phyloP scores from a whole-genome alignment of 2,113 vertebrate genomes.

The Pangasianodon hypophthalmus region DNA sequence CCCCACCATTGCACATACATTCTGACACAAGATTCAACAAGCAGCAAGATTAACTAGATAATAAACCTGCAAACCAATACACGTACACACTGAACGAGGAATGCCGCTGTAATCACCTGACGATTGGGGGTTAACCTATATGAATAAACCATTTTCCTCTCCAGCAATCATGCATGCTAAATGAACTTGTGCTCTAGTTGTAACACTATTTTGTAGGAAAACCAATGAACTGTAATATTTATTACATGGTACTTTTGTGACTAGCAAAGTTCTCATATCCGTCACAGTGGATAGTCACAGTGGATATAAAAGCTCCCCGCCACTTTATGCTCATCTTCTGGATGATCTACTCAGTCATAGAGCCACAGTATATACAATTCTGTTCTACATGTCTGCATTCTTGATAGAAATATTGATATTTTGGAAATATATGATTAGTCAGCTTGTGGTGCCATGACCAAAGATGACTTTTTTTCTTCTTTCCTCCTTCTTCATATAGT shows the following conservation, averaged over 20 bases:
- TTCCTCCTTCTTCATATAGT: not conserved
- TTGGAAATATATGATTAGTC: not conserved
- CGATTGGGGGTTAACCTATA: not conserved
- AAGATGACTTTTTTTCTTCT: no score
- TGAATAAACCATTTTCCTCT: not conserved
- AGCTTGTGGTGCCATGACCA: not conserved
- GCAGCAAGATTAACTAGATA: not conserved
- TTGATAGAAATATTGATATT: not conserved
- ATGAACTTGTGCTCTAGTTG: not conserved
- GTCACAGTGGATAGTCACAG: not conserved
- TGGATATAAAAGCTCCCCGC: not conserved
- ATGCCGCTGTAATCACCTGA: not conserved
- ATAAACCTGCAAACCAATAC: not conserved
- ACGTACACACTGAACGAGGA: not conserved
- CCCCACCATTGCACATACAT: not conserved
- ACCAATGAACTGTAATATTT: no score
- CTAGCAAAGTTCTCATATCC: no score
- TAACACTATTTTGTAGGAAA: not conserved
- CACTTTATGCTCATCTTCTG: not conserved
- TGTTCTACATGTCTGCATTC: not conserved
- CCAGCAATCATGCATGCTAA: not conserved
- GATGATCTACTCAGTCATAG: not conserved
- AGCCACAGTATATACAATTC: not conserved
- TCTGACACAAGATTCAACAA: constrained; percentile 14
- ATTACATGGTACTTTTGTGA: no score